These are phyloP conservation scores for Festucalex cinctus DNA, from an alignment of 2,113 vertebrate species.

Conservation along the genomic window DNA sequence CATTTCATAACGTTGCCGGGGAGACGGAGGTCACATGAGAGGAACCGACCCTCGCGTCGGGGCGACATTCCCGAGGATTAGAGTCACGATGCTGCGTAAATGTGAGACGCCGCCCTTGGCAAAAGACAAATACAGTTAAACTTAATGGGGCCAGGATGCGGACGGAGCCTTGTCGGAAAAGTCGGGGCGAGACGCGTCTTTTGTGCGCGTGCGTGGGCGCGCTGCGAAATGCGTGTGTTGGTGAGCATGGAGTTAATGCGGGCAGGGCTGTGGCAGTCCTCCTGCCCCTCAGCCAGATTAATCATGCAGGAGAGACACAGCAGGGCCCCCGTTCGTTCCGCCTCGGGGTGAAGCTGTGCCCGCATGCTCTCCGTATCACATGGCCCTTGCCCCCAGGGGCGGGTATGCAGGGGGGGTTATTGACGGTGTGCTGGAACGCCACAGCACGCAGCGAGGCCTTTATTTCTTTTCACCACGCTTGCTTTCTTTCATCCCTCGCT, in stretches of 20 bases:
- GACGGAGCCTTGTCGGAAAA: constrained; percentile 38
- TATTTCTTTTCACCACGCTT: constrained; percentile 43
- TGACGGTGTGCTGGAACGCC: constrained; percentile 56
- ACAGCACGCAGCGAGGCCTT: constrained; percentile 48
- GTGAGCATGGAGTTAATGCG: constrained; percentile 76
- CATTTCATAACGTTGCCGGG: constrained; percentile 54
- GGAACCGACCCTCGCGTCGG: constrained; percentile 24
- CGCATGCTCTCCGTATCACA: constrained; percentile 88
- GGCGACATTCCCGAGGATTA: constrained; percentile 22
- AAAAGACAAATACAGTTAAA: constrained; percentile 40
- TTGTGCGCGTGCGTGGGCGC: constrained; percentile 11
- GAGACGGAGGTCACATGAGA: constrained; percentile 66
- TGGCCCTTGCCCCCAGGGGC: constrained; percentile 69
- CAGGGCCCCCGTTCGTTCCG: constrained; percentile 86
- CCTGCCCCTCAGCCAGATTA: constrained; percentile 94
- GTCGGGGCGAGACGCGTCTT: constrained; percentile 11
- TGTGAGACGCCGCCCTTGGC: constrained; percentile 39
- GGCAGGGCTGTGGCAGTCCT: constrained; percentile 84
- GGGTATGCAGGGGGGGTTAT: constrained; percentile 46
- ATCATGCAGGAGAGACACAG: constrained; percentile 95
- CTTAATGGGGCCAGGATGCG: constrained; percentile 36
- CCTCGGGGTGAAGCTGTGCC: constrained; percentile 83
- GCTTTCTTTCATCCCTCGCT: constrained; percentile 15
- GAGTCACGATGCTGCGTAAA: constrained; percentile 40
- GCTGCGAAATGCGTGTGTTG: constrained; percentile 41